Evolutionary conservation across 2,888 invertebrate species (phyloP).

Genomic region (Patella pellucida): DNA sequence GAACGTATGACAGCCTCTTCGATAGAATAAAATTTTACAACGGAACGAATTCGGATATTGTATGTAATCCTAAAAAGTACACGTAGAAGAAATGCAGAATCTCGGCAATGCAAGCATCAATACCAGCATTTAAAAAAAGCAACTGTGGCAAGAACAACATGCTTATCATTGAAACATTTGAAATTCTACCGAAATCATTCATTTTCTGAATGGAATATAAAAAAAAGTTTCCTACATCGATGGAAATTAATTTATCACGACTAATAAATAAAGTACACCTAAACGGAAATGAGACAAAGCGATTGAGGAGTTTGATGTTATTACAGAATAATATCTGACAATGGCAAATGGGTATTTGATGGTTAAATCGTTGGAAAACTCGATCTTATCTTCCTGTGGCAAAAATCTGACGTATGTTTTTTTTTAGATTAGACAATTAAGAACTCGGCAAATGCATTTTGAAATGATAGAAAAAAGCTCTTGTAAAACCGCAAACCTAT

Average conservation of each 20-base stretch:
- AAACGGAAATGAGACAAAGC: no score
- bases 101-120: no score
- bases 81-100: no score
- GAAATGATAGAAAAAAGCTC: background rate
- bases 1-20: background rate
- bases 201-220: background rate
- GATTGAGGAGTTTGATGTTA: no score
- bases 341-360: background rate
- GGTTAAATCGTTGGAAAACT: background rate
- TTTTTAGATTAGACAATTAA: background rate
- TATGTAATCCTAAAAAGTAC: background rate
- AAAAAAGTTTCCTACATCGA: no score
- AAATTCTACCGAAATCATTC: background rate
- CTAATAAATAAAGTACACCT: no score
- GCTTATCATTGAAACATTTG: background rate
- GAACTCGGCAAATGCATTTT: background rate
- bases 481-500: no score
- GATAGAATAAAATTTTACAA: background rate
- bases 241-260: no score
- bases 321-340: no score
- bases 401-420: background rate
- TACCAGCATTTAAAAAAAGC: no score
- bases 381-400: background rate
- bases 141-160: background rate
- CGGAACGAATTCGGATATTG: background rate